These are phyloP conservation scores for Gnatocerus cornutus DNA, from an alignment of 2,888 invertebrate genomes.

Conservation along the genomic window DNA sequence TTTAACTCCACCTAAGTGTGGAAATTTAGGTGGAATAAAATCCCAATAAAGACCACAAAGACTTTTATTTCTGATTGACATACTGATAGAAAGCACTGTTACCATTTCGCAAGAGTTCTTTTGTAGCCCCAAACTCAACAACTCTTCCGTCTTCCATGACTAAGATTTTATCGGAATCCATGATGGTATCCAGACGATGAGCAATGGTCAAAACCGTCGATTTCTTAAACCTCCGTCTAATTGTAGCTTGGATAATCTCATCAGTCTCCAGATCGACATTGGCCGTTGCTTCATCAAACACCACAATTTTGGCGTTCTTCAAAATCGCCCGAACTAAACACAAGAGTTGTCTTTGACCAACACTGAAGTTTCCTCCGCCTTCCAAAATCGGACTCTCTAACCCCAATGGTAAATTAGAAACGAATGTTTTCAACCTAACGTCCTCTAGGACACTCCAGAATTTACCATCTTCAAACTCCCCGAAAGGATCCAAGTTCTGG, in stretches of 20 bases:
- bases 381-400: slow-evolving; percentile 71
- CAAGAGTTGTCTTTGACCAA: slow-evolving; percentile 76
- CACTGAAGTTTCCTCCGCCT: slow-evolving; percentile 70
- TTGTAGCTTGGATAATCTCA: slow-evolving; percentile 83
- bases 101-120: slow-evolving; percentile 58
- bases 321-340: slow-evolving; percentile 77
- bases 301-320: slow-evolving; percentile 68
- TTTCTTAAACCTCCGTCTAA: slow-evolving; percentile 80
- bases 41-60: too few species aligned
- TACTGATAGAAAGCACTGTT: slow-evolving; percentile 48
- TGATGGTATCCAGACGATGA: slow-evolving; percentile 87
- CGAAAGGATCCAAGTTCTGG: slow-evolving; percentile 92
- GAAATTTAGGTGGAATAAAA: too few species aligned
- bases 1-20: too few species aligned
- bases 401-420: slow-evolving; percentile 75
- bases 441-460: slow-evolving; percentile 90
- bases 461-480: slow-evolving; percentile 82
- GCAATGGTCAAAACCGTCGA: slow-evolving; percentile 90
- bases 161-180: slow-evolving; percentile 86
- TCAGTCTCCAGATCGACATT: slow-evolving; percentile 87
- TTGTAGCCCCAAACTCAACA: slow-evolving; percentile 85
- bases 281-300: slow-evolving; percentile 83
- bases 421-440: slow-evolving; percentile 82
- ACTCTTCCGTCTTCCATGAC: slow-evolving; percentile 77
- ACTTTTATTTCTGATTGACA: not conserved